Base-by-base conservation (phyloP, 2,888 invertebrate genomes). In the Clitarchus hookeri region DNA sequence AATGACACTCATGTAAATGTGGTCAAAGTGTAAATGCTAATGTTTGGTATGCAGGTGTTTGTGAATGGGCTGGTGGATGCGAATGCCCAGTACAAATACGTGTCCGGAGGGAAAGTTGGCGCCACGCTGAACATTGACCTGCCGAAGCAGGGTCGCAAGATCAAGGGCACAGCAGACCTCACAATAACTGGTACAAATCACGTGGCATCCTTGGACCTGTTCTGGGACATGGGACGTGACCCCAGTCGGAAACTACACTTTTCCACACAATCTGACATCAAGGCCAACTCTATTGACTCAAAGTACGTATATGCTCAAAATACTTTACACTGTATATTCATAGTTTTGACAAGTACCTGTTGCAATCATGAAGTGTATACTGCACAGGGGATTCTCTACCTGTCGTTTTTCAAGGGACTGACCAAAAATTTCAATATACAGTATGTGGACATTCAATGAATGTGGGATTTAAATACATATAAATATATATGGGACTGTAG, bases 191-290 rank as follows among this genome's bases (percentile, higher is more conserved):
- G 94, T 0, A 94, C 94, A 0, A 93, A 93, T 0, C 95, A 94
- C 90, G 93, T 94, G 87, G 92, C 94, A 0, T 94, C 94, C 84
- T 89, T 95, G 0, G 95, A 94, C 83, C 85, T 97, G 6, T 94
- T 92, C 89, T 94, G 96, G 53, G 94, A 96, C 90, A 95, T 93
- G 87, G 95, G 94, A 84, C 95, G 95, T 89, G 94, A 96, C 90
- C 94, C 95, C 82, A 93, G 92, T 82, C 95, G 95, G 89, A 95
- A 95, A 89, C 89, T 97, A 6, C 93, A 93, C 87, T 89, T 96
- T 78, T 93, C 93, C 54, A 95, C 96, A 0, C 93, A 93, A 88
- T 94, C 93, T 86, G 93, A 93, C 88, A 88, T 93, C 0, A 93
- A 91, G 54, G 92, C 92, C 9, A 91, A 92, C 12, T 91, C 92